Evolutionary conservation across 2,113 vertebrate genomes (phyloP).

Genomic region (Colaptes auratus): DNA sequence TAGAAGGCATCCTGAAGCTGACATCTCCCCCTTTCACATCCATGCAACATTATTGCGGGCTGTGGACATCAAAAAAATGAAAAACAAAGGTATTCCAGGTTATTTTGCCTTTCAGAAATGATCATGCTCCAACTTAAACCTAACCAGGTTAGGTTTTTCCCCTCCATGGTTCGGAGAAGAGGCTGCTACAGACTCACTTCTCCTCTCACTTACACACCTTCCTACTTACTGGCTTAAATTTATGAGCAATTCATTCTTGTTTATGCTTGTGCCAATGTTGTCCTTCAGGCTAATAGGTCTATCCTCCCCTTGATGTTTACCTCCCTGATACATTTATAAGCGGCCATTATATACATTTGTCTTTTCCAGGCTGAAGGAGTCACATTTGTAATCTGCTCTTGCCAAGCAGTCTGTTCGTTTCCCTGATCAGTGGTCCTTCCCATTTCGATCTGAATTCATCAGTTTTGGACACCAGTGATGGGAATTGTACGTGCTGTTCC

Average conservation of each 20-base stretch:
- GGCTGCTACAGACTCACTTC: not conserved
- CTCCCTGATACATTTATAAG: not conserved
- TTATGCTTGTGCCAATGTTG: not conserved
- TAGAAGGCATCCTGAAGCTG: not conserved
- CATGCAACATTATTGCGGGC: not conserved
- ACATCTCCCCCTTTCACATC: not conserved
- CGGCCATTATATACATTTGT: not conserved
- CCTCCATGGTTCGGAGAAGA: not conserved
- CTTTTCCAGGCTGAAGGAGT: not conserved
- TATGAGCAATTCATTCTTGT: not conserved
- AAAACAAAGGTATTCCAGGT: not conserved
- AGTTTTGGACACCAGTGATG: not conserved
- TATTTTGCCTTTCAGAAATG: not conserved
- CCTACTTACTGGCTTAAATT: not conserved
- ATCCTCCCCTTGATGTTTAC: not conserved
- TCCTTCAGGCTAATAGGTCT: slow-evolving; percentile 10
- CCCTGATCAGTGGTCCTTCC: not conserved
- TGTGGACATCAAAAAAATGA: not conserved
- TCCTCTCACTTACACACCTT: not conserved
- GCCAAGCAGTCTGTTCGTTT: not conserved
- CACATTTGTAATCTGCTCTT: not conserved
- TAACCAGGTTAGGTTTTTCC: not conserved
- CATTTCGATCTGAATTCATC: not conserved
- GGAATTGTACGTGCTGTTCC: not conserved
- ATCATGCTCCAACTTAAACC: not conserved